Evolutionary conservation across 2,797 vertebrate species (phyloP), one percentile per base, ranked within the genome.

Genomic region (Setipinna tenuifilis): DNA sequence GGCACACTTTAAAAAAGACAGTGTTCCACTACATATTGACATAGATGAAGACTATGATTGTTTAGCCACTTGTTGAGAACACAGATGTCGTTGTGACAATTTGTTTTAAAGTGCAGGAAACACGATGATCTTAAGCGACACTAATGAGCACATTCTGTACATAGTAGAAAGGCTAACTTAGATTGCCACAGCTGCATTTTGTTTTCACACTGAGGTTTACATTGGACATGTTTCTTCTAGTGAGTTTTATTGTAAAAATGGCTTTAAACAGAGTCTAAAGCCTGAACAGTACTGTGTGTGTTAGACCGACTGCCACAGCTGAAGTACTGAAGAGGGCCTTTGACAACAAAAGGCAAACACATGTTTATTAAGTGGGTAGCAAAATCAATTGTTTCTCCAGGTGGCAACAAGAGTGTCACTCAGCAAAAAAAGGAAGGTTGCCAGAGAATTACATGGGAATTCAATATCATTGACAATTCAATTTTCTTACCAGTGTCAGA

Each of bases 401-500:
- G n/a, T 83, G 65, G 48, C 59, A 83, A 82, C 68, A 86, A 82
- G 82, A 83, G 82, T 83, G 85, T 59, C 83, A 86, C 82, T 54
- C 82, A 86, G 85, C 65, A 86, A 83, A 78, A 78, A 78, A 78
- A 75, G 17, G 35, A 41, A 14, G 10, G 83, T 86, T 89, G 91
- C 89, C 89, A 87, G 83, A 87, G 83, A 88, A 93, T 89, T 87
- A 91, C 91, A 94, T 90, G 85, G 92, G 92, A 94, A 94, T 94
- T 93, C 94, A 93, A 94, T 95, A 90, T 61, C 92, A 93, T 90
- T 91, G 94, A 95, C 85, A 88, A 87, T 84, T 92, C 90, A 91
- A 93, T 94, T 90, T 87, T 92, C 94, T 94, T 93, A 90, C 88
- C 90, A 89, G 92, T 93, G 92, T 94, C 93, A 90, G 84, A 89